Percentiles rank a stretch among this genome's conserved stretches.
Conservation (phyloP, 1,140 invertebrate genomes). For the Drosophila virilis region DNA sequence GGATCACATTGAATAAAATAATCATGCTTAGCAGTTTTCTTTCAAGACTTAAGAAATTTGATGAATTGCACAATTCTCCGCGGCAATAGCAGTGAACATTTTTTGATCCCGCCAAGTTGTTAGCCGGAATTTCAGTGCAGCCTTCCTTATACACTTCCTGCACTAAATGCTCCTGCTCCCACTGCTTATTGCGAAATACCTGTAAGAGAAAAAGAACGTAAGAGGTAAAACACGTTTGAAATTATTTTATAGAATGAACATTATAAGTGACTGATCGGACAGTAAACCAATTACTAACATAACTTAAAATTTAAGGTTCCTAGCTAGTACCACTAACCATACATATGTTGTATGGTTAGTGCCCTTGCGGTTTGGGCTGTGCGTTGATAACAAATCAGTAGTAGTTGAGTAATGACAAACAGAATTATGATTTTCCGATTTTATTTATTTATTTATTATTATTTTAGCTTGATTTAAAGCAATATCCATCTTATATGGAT, state of each 20-base stretch:
- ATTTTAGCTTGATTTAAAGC: no score
- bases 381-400: no score
- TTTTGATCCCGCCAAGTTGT: constrained; percentile 86
- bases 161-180: constrained; percentile 87
- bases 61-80: constrained; percentile 87
- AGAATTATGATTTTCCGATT: no score
- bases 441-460: no score
- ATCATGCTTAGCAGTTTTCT: constrained; percentile 83
- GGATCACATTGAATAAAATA: constrained; percentile 84
- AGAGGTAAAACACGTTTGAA: background rate
- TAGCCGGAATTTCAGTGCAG: constrained; percentile 87
- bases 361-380: no score
- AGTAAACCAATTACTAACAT: no score
- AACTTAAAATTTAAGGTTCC: no score
- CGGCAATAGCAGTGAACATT: constrained; percentile 89
- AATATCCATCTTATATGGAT: no score
- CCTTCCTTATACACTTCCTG: constrained; percentile 88
- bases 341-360: no score
- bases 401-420: no score
- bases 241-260: background rate
- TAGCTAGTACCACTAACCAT: no score
- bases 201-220: constrained; percentile 10
- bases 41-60: constrained; percentile 84
- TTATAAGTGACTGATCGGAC: no score
- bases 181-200: constrained; percentile 86